Evolutionary conservation across 2,888 invertebrate genomes (phyloP), one percentile per base, ranked within the genome.

Genomic region (Pelosia muscerda): DNA sequence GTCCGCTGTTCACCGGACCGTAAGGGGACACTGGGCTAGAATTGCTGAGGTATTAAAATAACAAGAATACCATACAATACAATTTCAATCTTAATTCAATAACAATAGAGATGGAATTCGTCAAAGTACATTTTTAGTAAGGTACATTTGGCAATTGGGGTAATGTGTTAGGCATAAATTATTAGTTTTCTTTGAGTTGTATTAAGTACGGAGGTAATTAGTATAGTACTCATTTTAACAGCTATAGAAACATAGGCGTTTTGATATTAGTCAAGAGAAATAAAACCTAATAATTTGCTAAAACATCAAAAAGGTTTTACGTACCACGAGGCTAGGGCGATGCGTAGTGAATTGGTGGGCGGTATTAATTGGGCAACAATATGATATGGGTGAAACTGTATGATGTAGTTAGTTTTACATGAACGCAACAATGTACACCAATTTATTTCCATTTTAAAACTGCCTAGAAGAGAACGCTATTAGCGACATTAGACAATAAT

Each of bases 101-200:
- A 0, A 0, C 0, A 0, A n/a, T 77, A 88, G 71, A 77, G 76
- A 75, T 65, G n/a, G 74, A 76, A 82, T 28, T 84, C 0, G 13
- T 34, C 11, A 53, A 4, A 3, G 13, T 25, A 61, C 25, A 66
- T 75, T 56, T 72, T 77, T 76, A 82, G 70, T 81, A 83, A 84
- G 86, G 83, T 85, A 84, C 81, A 86, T 82, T 87, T 82, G 85
- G 87, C 89, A 92, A 93, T 92, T 92, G 88, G 90, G 92, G 88
- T 90, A 92, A 92, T 90, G 89, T 84, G 86, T 86, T 87, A 85
- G 84, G 85, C 88, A 92, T 93, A 93, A 92, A 93, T 92, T 90
- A 90, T 88, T 87, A 90, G 89, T 91, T 93, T 92, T 92, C 92
- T 92, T 93, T 90, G 88, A 85, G 85, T 83, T 85, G 83, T 87